Base-by-base conservation (phyloP, 2,888 invertebrate genomes). In the Anaspis maculata region DNA sequence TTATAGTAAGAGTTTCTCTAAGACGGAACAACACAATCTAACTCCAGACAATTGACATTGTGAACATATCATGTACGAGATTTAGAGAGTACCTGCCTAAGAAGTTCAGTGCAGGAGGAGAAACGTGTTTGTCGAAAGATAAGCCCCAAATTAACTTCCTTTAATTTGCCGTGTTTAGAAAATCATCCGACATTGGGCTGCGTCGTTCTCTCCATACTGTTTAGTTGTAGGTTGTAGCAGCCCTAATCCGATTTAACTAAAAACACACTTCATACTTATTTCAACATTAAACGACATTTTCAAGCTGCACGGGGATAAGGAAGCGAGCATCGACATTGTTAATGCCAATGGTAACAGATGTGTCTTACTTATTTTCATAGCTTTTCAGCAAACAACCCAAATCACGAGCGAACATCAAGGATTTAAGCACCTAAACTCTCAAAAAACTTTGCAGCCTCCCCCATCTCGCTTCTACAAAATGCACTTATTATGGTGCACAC, bases 71-170 rank as follows among this genome's bases (percentile, higher is more conserved):
- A 54, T 41, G 46, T 46, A 46, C 46, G 48, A 44, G 46, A 51
- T 45, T 40, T 47, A 41, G 48, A 49, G 46, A 44, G 42, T 45
- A 49, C 50, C 46, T 45, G 44, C 47, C 50, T 49, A 44, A 55
- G 51, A 49, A 52, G 48, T 49, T 43, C 42, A 38, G 37, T n/a
- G n/a, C 42, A 36, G 28, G 33, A 42, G 47, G 38, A 48, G 48
- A 56, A 54, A 58, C 53, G 55, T 60, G 60, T 54, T 55, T 57
- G 57, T 51, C 46, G 51, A 54, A 57, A 59, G 62, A 61, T 61
- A 62, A 61, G 59, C 57, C 47, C 42, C 49, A 56, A 61, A 56
- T 57, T 57, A 57, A 56, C 52, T 56, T 56, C 53, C 54, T 56
- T 55, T 56, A 56, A 57, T 59, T 60, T 57, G 56, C 56, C 54